Evolutionary conservation across 1,140 invertebrate species (phyloP).

Genomic region (Musca vetustissima): DNA sequence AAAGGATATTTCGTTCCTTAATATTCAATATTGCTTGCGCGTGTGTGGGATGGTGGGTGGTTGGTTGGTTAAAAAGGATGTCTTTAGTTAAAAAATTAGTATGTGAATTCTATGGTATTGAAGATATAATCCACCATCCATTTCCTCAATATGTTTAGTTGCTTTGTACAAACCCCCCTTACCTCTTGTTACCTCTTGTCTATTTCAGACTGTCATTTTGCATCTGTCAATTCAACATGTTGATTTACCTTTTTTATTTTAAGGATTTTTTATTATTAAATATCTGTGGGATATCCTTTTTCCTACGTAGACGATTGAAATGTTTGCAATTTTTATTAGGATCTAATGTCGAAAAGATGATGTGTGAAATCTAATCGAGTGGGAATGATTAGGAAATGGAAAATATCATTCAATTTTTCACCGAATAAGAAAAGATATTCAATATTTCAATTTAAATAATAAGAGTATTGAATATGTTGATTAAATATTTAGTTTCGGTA

Average conservation of each 20-base stretch:
- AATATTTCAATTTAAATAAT: too few relatives aligned
- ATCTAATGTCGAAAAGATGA: background rate
- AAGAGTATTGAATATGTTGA: too few relatives aligned
- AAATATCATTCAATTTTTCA: too few relatives aligned
- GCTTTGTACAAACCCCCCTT: background rate
- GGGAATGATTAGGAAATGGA: too few relatives aligned
- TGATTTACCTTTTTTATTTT: background rate
- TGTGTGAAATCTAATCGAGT: background rate
- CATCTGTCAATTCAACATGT: conserved; percentile 22
- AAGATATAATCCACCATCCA: background rate
- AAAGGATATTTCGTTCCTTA: background rate
- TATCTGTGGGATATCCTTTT: background rate
- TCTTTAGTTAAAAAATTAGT: conserved; percentile 18
- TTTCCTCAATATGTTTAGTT: background rate
- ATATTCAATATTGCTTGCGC: background rate
- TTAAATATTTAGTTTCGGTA: too few relatives aligned
- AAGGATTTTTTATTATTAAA: background rate
- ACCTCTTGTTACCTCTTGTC: background rate
- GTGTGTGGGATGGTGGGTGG: background rate
- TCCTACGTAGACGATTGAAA: background rate
- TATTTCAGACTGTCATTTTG: background rate
- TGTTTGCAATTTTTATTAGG: background rate
- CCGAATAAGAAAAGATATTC: too few relatives aligned
- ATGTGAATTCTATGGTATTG: background rate
- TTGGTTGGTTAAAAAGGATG: background rate